Percentiles rank a stretch among this genome's conserved stretches.
Conservation (phyloP, 2,113 vertebrate genomes). For the Axis porcinus region DNA sequence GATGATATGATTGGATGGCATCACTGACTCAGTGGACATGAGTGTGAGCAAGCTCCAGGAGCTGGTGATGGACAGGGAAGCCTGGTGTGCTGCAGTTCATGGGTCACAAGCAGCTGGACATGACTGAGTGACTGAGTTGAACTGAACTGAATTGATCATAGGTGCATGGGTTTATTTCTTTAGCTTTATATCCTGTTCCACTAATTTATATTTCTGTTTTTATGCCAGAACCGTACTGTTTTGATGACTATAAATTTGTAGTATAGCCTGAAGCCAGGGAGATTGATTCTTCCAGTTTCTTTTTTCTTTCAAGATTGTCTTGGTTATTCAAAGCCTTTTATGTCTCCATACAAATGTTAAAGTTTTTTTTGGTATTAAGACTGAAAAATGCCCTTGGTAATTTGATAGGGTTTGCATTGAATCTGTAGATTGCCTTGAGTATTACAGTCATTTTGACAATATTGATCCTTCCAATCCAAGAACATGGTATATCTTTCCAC, state of each 20-base stretch:
- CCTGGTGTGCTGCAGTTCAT: neutral
- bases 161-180: neutral
- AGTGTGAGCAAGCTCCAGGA: neutral
- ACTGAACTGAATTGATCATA: neutral
- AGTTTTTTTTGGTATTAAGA: neutral
- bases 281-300: neutral
- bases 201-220: neutral
- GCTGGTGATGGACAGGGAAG: neutral
- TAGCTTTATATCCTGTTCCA: neutral
- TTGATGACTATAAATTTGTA: neutral
- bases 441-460: neutral
- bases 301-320: neutral
- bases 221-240: neutral
- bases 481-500: neutral
- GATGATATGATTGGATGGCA: neutral
- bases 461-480: neutral
- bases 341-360: neutral
- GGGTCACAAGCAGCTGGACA: neutral
- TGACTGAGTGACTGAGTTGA: neutral
- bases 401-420: neutral
- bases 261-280: neutral
- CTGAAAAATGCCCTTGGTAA: neutral
- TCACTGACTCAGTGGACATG: neutral
- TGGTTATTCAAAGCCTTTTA: neutral
- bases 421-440: neutral